Evolutionary conservation across 2,113 vertebrate species (phyloP).

Genomic region (Bagarius yarrelli): DNA sequence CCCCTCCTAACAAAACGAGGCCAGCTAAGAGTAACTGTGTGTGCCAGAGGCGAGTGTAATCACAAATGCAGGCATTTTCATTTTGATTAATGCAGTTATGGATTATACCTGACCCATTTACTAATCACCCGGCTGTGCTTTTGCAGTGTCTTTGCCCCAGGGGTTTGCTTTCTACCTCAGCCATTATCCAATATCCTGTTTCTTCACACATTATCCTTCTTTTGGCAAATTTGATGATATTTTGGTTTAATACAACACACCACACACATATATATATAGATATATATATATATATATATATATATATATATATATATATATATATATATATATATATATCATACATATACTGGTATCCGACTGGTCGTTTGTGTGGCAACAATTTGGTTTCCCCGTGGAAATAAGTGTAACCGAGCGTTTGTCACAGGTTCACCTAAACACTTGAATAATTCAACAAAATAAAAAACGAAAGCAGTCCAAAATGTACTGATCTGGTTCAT

Average conservation of each 20-base stretch:
- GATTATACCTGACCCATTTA: conserved; percentile 75
- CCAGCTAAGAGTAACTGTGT: conserved; percentile 32
- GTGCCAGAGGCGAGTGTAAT: conserved; percentile 59
- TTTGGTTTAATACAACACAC: too few relatives aligned
- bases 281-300: background rate
- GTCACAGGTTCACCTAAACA: too few relatives aligned
- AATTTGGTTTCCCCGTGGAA: too few relatives aligned
- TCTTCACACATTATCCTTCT: conserved; percentile 18
- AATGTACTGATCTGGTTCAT: too few relatives aligned
- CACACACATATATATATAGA: background rate
- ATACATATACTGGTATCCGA: too few relatives aligned
- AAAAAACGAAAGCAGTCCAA: too few relatives aligned
- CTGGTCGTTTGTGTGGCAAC: too few relatives aligned
- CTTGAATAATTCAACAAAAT: too few relatives aligned
- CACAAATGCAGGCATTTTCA: conserved; percentile 67
- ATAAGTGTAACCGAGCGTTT: too few relatives aligned
- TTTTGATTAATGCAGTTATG: conserved; percentile 69
- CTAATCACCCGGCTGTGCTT: conserved; percentile 60
- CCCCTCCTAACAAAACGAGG: conserved; percentile 42
- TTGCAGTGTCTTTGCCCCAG: conserved; percentile 56
- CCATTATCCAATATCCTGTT: conserved; percentile 1
- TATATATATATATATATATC: too few relatives aligned
- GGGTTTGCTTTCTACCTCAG: conserved; percentile 32
- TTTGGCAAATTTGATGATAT: background rate
- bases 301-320: too few relatives aligned